Evolutionary conservation across 2,888 invertebrate genomes (phyloP), one percentile per base, ranked within the genome.

Genomic region (Drosophila meridionalis): DNA sequence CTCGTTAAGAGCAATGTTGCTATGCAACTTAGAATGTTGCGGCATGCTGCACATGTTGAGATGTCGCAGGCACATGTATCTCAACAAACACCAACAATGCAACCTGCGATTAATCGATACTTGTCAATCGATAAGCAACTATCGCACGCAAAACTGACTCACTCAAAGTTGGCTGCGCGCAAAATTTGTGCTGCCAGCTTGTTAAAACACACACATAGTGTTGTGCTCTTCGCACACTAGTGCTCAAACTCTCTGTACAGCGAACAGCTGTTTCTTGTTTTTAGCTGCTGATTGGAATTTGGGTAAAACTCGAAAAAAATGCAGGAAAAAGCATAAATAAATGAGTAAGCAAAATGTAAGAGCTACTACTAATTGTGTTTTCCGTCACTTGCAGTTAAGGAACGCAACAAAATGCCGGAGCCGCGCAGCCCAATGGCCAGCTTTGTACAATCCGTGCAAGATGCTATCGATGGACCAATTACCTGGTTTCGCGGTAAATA

Each of bases 401-500:
- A 32, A 42, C 68, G 76, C 63, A 59, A 53, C 38, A 83, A 78
- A 40, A 92, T 92, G 92, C 92, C 92, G 55, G 92, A 92, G 71
- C 89, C 92, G 40, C 91, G 93, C 70, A 93, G 81, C 69, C 92
- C 93, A 9, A 83, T 93, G 87, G 87, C 77, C 55, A 89, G 91
- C 32, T 96, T 96, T 91, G 91, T 94, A 48, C 92, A 92, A 72
- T 93, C 94, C 2, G 87, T 96, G 38, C 94, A 94, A 69, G 93
- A 92, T 78, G 92, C 95, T 4, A 87, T 97, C 62, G 96, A 97
- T 91, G 93, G 93, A 9, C 97, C 97, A 32, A 95, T 96, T 74
- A 95, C 95, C 63, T 96, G 95, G 94, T 95, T 97, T 89, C 94
- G 96, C 94, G 96, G 97, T 97, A 94, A 91, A 90, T 75, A 45